Evolutionary conservation across 2,113 vertebrate species (phyloP), one percentile per base, ranked within the genome.

Genomic region (Muntiacus muntjak): DNA sequence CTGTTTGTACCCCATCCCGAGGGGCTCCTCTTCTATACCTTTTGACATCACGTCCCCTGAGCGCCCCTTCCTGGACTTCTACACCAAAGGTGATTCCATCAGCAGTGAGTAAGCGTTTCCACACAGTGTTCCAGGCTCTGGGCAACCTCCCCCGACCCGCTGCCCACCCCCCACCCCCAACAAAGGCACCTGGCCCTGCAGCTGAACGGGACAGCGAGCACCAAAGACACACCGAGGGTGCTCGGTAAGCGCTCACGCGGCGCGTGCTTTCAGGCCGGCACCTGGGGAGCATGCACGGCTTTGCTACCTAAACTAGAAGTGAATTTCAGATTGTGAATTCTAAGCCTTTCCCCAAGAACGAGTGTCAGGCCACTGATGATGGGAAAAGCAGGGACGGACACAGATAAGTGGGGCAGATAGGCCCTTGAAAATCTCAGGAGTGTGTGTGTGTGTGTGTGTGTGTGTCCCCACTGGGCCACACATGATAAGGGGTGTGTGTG

Each of bases 231-330:
- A 12, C 26, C 4, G 25, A 64, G 16, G 76, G 71, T 2, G 7
- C 43, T 4, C 6, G 1, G 33, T n/a, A 36, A 91, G 16, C 40
- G 19, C 30, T 62, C 57, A 30, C 0, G 1, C 1, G 11, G 17
- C 17, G 1, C 36, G 7, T 30, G 10, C 55, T 57, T 88, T 47
- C 54, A 74, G 5, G 45, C 14, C 3, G 30, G 89, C 23, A 33
- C 30, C 21, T 25, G 17, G 60, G 78, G 58, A 85, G n/a, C 4
- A 1, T 9, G 13, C 30, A 36, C 54, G 5, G 9, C 43, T 55
- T 81, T 84, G 30, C 76, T 52, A 9, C n/a, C 17, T 81, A 89
- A 25, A 36, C n/a, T 9, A 88, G 76, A 92, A 8, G 10, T 36
- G 9, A 83, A 58, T 4, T 88, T 82, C 64, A 74, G 78, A 60